A percentile compares a stretch with the other conserved stretches of the same genome.
These are phyloP conservation scores for Grus americana DNA, from an alignment of 2,113 vertebrate genomes.

Conservation along the genomic window DNA sequence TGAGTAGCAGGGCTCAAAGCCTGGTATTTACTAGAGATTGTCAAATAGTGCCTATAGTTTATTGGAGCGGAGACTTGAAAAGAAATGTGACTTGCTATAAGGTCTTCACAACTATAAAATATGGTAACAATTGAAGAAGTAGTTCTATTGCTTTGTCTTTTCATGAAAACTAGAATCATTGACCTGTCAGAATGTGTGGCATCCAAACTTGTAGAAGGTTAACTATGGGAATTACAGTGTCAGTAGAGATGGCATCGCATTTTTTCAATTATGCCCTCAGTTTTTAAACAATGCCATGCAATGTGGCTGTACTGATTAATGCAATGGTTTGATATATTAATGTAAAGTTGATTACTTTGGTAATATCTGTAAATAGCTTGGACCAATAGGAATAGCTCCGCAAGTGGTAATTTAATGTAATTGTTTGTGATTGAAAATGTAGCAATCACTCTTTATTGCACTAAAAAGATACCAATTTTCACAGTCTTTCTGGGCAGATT, in stretches of 20 bases:
- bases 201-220: neutral
- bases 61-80: neutral
- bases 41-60: neutral
- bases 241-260: neutral
- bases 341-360: neutral
- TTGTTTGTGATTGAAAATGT: neutral
- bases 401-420: neutral
- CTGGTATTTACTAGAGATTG: neutral
- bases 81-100: neutral
- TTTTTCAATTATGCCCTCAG: neutral
- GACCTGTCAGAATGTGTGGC: neutral
- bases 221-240: neutral
- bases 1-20: neutral
- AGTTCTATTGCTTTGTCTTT: neutral
- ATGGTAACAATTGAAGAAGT: neutral
- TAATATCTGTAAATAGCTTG: neutral
- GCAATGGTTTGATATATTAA: neutral
- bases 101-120: neutral
- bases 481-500: neutral
- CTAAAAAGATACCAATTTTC: neutral
- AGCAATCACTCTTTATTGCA: neutral
- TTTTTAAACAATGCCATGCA: neutral
- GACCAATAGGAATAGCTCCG: neutral
- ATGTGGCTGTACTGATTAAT: neutral
- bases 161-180: neutral